Evolutionary conservation across 1,140 invertebrate genomes (phyloP).

Genomic region (Ectropis grisescens): DNA sequence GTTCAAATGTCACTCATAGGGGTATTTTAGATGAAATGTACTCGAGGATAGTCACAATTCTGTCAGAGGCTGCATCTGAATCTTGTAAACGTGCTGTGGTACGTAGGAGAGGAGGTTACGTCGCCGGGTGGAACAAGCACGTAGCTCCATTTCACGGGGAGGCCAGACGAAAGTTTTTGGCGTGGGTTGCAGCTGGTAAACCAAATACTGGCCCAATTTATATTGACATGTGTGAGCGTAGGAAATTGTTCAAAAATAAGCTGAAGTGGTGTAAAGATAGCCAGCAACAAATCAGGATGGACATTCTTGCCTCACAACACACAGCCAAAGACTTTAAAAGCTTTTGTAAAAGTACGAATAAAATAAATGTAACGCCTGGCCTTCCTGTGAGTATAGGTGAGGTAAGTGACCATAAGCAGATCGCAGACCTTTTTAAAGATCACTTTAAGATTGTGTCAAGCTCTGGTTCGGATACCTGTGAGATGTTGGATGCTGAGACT

Average conservation of each 20-base stretch:
- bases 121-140: slow-evolving; percentile 10
- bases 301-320: slow-evolving; percentile 5
- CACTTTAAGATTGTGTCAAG: too few relatives aligned
- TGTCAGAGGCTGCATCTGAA: slow-evolving; percentile 1
- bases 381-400: slow-evolving; percentile 7
- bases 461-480: too few relatives aligned
- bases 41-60: slow-evolving; percentile 1
- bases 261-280: slow-evolving; percentile 10
- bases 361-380: slow-evolving; percentile 5
- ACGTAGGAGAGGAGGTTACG: background rate
- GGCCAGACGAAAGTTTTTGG: slow-evolving; percentile 3
- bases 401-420: background rate
- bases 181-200: slow-evolving; percentile 2
- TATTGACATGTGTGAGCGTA: slow-evolving; percentile 6
- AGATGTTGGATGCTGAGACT: too few relatives aligned
- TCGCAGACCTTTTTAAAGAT: slow-evolving; percentile 7
- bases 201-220: slow-evolving; percentile 1
- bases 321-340: slow-evolving; percentile 5
- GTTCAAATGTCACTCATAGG: slow-evolving; percentile 5
- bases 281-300: slow-evolving; percentile 8
- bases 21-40: slow-evolving; percentile 6
- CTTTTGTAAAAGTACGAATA: slow-evolving; percentile 13
- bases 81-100: background rate
- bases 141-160: slow-evolving; percentile 5
- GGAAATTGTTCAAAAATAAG: slow-evolving; percentile 6